These are phyloP conservation scores for Sarcoramphus papa DNA, from an alignment of 2,797 vertebrate species.

Conservation along the genomic window DNA sequence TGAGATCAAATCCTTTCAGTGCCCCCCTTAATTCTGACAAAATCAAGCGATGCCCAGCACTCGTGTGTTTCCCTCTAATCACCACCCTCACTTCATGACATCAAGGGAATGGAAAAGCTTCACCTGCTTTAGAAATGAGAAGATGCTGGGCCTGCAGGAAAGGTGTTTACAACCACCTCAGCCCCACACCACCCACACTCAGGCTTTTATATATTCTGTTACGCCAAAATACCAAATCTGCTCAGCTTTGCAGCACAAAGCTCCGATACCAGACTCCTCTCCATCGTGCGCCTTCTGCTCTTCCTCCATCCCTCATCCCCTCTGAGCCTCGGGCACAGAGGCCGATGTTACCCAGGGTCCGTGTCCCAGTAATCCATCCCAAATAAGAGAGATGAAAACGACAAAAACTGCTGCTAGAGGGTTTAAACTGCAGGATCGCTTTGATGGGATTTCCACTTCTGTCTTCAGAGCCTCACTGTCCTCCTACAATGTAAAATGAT, in stretches of 20 bases:
- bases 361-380: neutral
- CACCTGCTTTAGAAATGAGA: neutral
- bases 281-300: neutral
- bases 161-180: neutral
- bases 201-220: neutral
- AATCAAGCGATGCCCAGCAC: neutral
- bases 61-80: neutral
- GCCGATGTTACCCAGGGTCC: neutral
- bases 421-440: neutral
- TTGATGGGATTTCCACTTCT: conserved; percentile 14
- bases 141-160: neutral
- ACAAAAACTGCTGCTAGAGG: neutral
- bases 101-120: neutral
- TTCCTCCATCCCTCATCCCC: neutral
- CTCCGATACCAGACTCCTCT: neutral
- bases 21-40: neutral
- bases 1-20: neutral
- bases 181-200: neutral
- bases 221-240: neutral
- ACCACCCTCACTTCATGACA: neutral
- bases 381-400: neutral
- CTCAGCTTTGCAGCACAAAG: neutral
- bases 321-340: neutral
- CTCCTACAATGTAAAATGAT: neutral
- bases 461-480: neutral